Evolutionary conservation across 2,888 invertebrate species (phyloP), one percentile per base, ranked within the genome.

Genomic region (Agapetus fuscipes): DNA sequence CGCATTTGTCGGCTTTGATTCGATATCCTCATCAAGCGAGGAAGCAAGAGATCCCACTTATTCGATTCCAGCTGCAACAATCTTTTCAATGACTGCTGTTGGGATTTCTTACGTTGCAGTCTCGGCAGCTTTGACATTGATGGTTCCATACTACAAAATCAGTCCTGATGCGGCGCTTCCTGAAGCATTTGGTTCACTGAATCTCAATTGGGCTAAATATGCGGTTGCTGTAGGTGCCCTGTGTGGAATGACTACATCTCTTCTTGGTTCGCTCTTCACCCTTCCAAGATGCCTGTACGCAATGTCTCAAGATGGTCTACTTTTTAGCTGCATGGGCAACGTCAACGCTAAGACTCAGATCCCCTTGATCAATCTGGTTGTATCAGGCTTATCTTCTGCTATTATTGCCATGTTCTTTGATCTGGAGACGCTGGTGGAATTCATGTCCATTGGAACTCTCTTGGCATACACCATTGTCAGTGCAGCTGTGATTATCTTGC

Each of bases 381-480:
- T 88, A 37, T 82, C 86, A n/a, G 87, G 88, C 0, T 47, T 83
- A 11, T 65, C 78, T 16, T 83, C 86, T 32, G 85, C 84, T 2
- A 39, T 84, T 0, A 80, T 93, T 47, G 90, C 93, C 3, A 62
- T 93, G 27, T 58, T 91, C 25, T 87, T 93, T 54, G 91, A 94
- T 61, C 71, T 94, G 50, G 81, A 87, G 51, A 89, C 89, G 50
- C 66, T 94, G 28, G 90, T 94, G 0, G 91, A 94, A 56, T 91
- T 94, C 56, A 90, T 94, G 88, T 91, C 91, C 2, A 93, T 94
- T 53, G 88, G 88, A 0, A 89, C 88, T 0, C 66, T 90, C 34
- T 60, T 89, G 51, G 89, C 90, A 0, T 93, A 93, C 57, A 90
- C 90, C 2, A 89, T 93, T 46, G 93, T 94, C 3, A 88, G 90